phyloP scores from a whole-genome alignment of 2,888 invertebrate species.

The Hydroisotoma schaefferi region DNA sequence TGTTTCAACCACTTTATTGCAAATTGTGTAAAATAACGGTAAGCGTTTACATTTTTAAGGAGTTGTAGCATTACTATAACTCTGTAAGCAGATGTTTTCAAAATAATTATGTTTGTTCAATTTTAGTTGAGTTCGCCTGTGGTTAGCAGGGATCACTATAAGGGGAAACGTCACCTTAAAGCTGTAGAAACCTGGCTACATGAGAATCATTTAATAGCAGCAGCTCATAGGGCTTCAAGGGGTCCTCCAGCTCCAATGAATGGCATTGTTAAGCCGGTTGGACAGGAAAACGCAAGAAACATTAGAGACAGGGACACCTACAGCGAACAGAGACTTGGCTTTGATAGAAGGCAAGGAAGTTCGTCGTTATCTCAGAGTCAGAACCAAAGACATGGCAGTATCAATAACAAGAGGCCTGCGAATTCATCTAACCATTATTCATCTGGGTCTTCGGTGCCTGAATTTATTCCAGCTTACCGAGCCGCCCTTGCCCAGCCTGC shows the following conservation, averaged over 20 bases:
- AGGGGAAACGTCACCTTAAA: conserved; percentile 40
- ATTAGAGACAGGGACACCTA: background rate
- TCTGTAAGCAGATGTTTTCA: too few relatives aligned
- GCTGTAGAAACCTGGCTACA: conserved; percentile 33
- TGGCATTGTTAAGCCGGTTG: conserved; percentile 3
- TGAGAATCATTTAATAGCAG: background rate
- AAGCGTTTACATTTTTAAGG: conserved; percentile 10
- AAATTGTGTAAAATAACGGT: conserved; percentile 40
- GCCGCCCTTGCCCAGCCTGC: background rate
- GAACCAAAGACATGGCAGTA: background rate
- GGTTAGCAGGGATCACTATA: conserved; percentile 43
- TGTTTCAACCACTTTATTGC: conserved; percentile 45
- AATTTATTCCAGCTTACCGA: conserved; percentile 14
- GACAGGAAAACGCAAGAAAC: too few relatives aligned
- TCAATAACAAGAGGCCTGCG: background rate
- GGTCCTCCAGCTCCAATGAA: conserved; percentile 7
- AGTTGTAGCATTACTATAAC: too few relatives aligned
- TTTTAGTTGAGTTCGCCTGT: conserved; percentile 32
- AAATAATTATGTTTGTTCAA: conserved; percentile 9
- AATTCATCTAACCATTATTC: background rate
- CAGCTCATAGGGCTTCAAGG: background rate
- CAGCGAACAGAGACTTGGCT: background rate
- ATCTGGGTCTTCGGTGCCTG: background rate
- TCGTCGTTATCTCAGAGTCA: background rate
- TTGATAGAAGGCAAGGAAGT: background rate